Evolutionary conservation across 2,797 vertebrate species (phyloP).

Genomic region (Gouania willdenowi): DNA sequence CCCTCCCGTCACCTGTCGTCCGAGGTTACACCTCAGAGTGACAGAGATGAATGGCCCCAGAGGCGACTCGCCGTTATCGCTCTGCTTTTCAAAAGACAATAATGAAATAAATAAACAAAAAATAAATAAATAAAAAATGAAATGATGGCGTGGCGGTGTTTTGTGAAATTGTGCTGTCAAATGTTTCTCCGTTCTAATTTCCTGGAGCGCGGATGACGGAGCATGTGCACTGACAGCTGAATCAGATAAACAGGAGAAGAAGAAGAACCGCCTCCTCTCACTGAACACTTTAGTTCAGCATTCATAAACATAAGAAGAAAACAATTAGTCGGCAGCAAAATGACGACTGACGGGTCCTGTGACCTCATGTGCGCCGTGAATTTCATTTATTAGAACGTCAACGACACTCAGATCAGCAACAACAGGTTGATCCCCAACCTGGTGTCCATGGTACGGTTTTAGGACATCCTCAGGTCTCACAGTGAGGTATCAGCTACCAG

Average conservation of each 20-base stretch:
- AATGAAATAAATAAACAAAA: constrained; percentile 66
- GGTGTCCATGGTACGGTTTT: no score
- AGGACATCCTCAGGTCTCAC: no score
- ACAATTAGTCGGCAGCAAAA: constrained; percentile 63
- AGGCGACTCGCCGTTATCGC: constrained; percentile 42
- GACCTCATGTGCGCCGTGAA: constrained; percentile 32
- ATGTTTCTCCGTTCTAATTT: constrained; percentile 75
- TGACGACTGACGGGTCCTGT: constrained; percentile 55
- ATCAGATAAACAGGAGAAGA: constrained; percentile 52
- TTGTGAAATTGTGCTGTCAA: constrained; percentile 79
- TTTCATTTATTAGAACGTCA: constrained; percentile 19
- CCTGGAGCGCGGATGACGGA: constrained; percentile 72
- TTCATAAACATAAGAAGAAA: constrained; percentile 67
- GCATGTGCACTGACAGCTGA: constrained; percentile 64
- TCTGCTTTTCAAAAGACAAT: constrained; percentile 56
- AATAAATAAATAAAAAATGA: constrained; percentile 60
- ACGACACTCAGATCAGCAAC: no score
- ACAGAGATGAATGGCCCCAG: constrained; percentile 43
- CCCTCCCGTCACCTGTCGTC: no score
- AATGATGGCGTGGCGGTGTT: constrained; percentile 70
- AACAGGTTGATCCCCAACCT: no score
- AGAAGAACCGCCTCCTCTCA: constrained; percentile 27
- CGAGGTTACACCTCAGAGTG: no score
- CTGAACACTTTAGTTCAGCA: constrained; percentile 35
- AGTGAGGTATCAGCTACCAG: no score